Percentiles rank a stretch among this genome's conserved stretches.
These are phyloP conservation scores for Venturia canescens DNA, from an alignment of 1,140 invertebrate genomes.

Conservation along the genomic window DNA sequence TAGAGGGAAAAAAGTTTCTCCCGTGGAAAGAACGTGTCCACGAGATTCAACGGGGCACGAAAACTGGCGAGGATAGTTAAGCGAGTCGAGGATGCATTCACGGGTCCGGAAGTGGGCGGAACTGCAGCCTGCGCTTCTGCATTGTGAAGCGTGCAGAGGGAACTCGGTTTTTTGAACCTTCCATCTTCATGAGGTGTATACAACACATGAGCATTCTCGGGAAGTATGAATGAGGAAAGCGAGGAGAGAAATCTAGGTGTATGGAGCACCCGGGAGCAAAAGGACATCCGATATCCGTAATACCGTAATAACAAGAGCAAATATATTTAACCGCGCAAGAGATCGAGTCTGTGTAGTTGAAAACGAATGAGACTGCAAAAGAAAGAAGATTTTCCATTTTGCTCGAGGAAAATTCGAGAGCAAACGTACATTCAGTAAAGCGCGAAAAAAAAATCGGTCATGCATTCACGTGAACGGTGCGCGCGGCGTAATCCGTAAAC, in stretches of 20 bases:
- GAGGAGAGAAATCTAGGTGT: slow-evolving; percentile 55
- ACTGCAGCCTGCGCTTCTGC: slow-evolving; percentile 63
- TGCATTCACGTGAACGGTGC: slow-evolving; percentile 53
- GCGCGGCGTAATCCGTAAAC: slow-evolving; percentile 62
- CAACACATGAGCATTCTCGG: slow-evolving; percentile 21
- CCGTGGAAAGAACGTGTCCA: slow-evolving; percentile 39
- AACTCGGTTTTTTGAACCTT: slow-evolving; percentile 56
- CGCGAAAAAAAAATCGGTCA: slow-evolving; percentile 63
- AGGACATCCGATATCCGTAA: slow-evolving; percentile 72
- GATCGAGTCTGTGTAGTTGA: not conserved
- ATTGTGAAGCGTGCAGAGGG: slow-evolving; percentile 57
- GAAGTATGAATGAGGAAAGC: slow-evolving; percentile 45
- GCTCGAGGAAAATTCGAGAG: slow-evolving; percentile 49
- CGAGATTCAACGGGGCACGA: slow-evolving; percentile 63
- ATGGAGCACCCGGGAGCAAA: slow-evolving; percentile 56
- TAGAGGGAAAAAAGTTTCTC: slow-evolving; percentile 42
- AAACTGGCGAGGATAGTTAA: slow-evolving; percentile 65
- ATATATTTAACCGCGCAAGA: not conserved
- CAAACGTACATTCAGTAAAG: slow-evolving; percentile 36
- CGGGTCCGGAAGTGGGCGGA: slow-evolving; percentile 71
- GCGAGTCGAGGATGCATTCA: slow-evolving; percentile 68
- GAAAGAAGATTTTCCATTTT: slow-evolving; percentile 23
- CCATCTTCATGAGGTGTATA: slow-evolving; percentile 25
- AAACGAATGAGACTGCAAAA: not conserved
- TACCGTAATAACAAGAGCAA: slow-evolving; percentile 67